Conservation (phyloP, 2,888 invertebrate genomes). For the Trypoxylon attenuatum region DNA sequence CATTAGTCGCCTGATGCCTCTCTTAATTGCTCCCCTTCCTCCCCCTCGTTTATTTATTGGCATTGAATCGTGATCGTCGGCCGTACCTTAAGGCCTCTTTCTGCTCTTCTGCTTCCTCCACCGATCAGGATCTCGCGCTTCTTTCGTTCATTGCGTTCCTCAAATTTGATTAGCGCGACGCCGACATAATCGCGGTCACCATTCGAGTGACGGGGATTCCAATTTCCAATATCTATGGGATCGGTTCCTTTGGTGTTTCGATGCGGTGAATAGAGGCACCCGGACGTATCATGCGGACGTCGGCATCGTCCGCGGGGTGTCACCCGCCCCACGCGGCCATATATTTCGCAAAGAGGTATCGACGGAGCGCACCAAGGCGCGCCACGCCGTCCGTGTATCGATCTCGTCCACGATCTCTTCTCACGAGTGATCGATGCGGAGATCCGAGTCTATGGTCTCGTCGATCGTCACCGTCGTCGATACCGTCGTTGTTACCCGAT, state of each 20-base stretch:
- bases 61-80: conserved; percentile 59
- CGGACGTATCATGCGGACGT: conserved; percentile 22
- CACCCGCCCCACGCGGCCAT: conserved; percentile 35
- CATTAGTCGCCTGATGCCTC: conserved; percentile 71
- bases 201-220: background rate
- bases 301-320: conserved; percentile 36
- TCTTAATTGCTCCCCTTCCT: conserved; percentile 67
- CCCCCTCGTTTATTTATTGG: conserved; percentile 65
- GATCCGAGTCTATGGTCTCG: conserved; percentile 51
- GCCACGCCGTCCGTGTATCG: conserved; percentile 47
- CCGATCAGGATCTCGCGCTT: background rate
- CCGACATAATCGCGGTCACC: background rate
- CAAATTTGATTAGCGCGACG: background rate
- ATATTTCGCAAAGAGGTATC: conserved; percentile 44
- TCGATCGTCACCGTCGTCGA: conserved; percentile 59
- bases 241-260: background rate
- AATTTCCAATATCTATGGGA: background rate
- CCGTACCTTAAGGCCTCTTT: background rate
- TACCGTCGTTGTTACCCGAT: conserved; percentile 58
- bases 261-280: background rate
- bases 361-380: conserved; percentile 1
- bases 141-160: background rate
- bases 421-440: conserved; percentile 52
- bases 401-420: conserved; percentile 56
- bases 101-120: background rate